Evolutionary conservation across 2,797 vertebrate genomes (phyloP), one percentile per base, ranked within the genome.

Genomic region (Rhinatrema bivittatum): DNA sequence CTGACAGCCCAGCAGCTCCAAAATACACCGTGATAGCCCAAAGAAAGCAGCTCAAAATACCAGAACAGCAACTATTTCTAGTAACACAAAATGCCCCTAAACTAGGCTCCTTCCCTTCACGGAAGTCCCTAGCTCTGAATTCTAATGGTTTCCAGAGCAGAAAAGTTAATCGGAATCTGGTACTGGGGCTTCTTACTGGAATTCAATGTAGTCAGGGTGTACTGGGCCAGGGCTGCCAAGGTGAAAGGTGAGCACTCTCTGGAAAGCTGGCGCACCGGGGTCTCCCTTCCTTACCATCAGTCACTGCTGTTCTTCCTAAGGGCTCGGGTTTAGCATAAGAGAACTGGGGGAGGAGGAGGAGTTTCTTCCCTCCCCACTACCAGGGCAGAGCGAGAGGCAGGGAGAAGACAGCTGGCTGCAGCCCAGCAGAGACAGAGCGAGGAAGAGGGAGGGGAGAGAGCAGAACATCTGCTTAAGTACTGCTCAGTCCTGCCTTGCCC

Each of bases 401-500:
- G 50, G 48, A 70, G 51, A 66, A 70, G 61, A 58, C 62, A 66
- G 68, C 64, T 76, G 73, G 78, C 72, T 32, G 23, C 46, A 55
- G 48, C 72, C 65, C 42, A 68, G 68, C 65, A 1, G n/a, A 60
- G 56, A 23, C 1, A 56, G 61, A 42, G 44, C 6, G 5, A 7
- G 18, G 29, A 31, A 58, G 57, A 68, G 67, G 62, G 60, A 72
- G 65, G n/a, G 77, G 63, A 70, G 68, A 62, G 30, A 28, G 28
- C 24, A 58, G 54, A 67, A 91, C 91, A 94, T 96, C 91, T 97
- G 91, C 89, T 87, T 89, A 89, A 92, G 90, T 85, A 74, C 72
- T 70, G 60, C 56, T 53, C 56, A 74, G 69, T 59, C 72, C 72
- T 11, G 33, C 71, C 42, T 65, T 68, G 72, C 78, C 46, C n/a